Base-by-base conservation (phyloP, 2,113 vertebrate genomes). In the Syngnathus scovelli region DNA sequence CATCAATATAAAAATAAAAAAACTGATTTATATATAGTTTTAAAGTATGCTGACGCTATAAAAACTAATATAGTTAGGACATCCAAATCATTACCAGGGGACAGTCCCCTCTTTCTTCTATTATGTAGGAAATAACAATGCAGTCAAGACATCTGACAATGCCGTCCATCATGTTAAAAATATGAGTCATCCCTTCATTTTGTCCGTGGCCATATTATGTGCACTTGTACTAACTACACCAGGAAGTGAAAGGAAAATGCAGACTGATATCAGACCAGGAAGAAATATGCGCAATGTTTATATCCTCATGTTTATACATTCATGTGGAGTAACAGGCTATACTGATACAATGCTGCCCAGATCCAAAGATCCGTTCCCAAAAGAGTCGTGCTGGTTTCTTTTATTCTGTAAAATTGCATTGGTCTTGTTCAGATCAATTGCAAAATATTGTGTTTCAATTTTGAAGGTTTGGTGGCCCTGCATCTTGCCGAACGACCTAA, bases 201-300 rank as follows among this genome's bases (percentile, higher is more conserved):
- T 76, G 41, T 46, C 58, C 69, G 15, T 15, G 4, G 44, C 5
- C 51, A 27, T 36, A 48, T 27, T 75, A 64, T 61, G 71, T 65
- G 18, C 44, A 59, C 58, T 46, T 41, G 27, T 27, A 27, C 27
- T 43, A 52, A 67, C 55, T 62, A n/a, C 39, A 74, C 19, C 68
- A 78, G 79, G 79, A 88, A 86, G 75, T 83, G 74, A 78, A 77
- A 73, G 66, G 39, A 66, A 49, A 61, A 68, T 48, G 72, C 72
- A 67, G 49, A 68, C 75, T 79, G 63, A 49, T 49, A 15, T 74
- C 46, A 66, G 62, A 52, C 67, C 49, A 44, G 46, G 36, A 64
- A 67, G 11, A 55, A 60, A 58, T 75, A 70, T 44, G 36, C 68
- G 11, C 11, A 56, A 67, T 11, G 75, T 67, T 72, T 78, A 71